Conservation (phyloP, 2,888 invertebrate genomes). For the Volucella inflata region DNA sequence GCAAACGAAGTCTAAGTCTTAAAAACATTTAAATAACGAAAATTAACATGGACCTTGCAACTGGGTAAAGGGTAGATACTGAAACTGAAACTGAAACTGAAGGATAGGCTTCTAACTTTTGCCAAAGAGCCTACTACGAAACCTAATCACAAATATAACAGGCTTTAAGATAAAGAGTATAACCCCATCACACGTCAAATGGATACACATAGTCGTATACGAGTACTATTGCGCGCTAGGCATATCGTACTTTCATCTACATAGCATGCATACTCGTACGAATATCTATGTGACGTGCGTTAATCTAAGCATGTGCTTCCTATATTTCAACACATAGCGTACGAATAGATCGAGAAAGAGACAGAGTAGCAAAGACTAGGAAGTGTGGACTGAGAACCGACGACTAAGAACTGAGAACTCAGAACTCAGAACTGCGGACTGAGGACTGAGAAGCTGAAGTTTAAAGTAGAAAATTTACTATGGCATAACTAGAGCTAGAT, state of each 20-base stretch:
- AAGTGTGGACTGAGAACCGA: too few relatives aligned
- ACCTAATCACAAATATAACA: conserved; percentile 72
- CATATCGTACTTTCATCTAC: conserved; percentile 39
- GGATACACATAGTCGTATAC: conserved; percentile 21
- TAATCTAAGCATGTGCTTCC: conserved; percentile 76
- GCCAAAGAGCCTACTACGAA: conserved; percentile 53
- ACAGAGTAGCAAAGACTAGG: too few relatives aligned
- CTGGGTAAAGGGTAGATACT: too few relatives aligned
- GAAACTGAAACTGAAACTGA: conserved; percentile 18
- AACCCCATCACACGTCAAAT: conserved; percentile 56
- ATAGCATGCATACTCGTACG: conserved; percentile 14
- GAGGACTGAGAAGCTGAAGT: conserved; percentile 49
- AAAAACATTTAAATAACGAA: conserved; percentile 73
- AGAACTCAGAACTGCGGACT: not conserved
- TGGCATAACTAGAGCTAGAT: conserved; percentile 26
- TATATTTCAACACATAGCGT: conserved; percentile 53
- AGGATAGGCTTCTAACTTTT: not conserved
- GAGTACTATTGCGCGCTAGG: not conserved
- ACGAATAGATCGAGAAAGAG: too few relatives aligned
- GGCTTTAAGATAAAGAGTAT: conserved; percentile 70
- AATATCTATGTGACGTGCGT: conserved; percentile 71
- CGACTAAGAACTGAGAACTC: too few relatives aligned
- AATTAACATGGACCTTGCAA: conserved; percentile 35
- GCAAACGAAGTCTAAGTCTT: conserved; percentile 68
- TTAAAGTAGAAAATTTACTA: conserved; percentile 73